A percentile compares a stretch with the other conserved stretches of the same genome.
Conservation (phyloP, 2,888 invertebrate genomes). For the Tetragonisca angustula region DNA sequence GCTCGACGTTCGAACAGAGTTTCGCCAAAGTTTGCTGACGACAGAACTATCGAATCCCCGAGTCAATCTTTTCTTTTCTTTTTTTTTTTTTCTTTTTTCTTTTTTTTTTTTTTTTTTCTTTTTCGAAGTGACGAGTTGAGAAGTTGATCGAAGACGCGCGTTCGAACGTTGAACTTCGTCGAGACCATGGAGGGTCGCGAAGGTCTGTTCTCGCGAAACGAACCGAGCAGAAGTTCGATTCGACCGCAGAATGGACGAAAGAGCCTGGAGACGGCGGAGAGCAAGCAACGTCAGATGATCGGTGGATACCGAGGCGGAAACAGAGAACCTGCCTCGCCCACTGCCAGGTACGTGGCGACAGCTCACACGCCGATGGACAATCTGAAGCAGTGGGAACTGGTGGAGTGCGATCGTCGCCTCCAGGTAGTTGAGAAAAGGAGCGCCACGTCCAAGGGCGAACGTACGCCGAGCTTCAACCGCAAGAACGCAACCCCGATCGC, state of each 20-base stretch:
- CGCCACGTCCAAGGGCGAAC: background rate
- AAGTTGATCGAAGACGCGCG: background rate
- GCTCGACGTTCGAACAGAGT: slow-evolving; percentile 7
- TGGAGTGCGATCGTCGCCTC: slow-evolving; percentile 81
- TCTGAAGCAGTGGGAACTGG: slow-evolving; percentile 79
- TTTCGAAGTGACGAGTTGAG: no score
- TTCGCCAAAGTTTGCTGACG: background rate
- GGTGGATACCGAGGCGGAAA: background rate
- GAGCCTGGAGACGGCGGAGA: slow-evolving; percentile 2
- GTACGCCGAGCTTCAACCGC: background rate
- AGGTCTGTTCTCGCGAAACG: slow-evolving; percentile 70
- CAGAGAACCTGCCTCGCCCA: slow-evolving; percentile 37
- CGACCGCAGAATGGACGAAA: slow-evolving; percentile 51
- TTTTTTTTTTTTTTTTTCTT: no score
- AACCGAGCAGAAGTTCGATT: slow-evolving; percentile 64
- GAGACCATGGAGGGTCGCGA: slow-evolving; percentile 73
- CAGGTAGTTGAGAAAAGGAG: slow-evolving; percentile 82
- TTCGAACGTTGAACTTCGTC: background rate
- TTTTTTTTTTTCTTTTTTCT: no score
- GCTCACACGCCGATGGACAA: slow-evolving; percentile 68
- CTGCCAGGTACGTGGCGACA: slow-evolving; percentile 32
- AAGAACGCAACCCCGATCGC: background rate
- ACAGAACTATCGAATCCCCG: background rate
- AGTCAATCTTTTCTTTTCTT: background rate
- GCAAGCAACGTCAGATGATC: background rate